A percentile compares a stretch with the other conserved stretches of the same genome.
Evolutionary conservation across 1,140 invertebrate genomes (phyloP).

Genomic region (Caenorhabditis elegans): DNA sequence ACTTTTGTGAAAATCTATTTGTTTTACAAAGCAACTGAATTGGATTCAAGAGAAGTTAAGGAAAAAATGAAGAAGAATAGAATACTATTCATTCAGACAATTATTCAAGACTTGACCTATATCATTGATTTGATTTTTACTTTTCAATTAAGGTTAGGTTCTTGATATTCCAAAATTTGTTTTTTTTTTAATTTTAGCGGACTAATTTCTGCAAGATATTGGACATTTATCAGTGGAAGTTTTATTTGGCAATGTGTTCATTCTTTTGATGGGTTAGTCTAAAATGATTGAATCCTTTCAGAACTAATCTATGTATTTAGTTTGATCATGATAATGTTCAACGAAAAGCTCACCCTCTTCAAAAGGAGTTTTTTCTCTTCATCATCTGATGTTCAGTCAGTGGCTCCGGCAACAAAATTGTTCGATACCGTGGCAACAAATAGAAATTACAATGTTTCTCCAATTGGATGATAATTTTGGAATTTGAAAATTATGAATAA

Average conservation of each 20-base stretch:
- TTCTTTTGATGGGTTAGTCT: background rate
- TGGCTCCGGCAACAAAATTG: background rate
- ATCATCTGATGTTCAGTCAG: background rate
- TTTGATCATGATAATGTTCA: slow-evolving; percentile 2
- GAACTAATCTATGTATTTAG: background rate
- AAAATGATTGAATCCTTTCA: background rate
- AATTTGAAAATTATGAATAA: no score
- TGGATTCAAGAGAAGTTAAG: background rate
- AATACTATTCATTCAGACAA: background rate
- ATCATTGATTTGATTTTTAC: background rate
- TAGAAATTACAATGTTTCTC: no score
- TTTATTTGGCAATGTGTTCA: background rate
- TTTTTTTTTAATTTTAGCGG: background rate
- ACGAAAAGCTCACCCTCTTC: background rate
- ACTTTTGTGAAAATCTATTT: background rate
- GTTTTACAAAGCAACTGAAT: background rate
- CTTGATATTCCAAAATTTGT: background rate
- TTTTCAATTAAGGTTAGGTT: background rate
- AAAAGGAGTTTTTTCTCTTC: background rate
- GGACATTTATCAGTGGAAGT: background rate
- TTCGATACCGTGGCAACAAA: no score
- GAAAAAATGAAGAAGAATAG: background rate
- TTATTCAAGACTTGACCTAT: background rate
- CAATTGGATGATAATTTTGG: no score
- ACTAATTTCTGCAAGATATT: background rate